These are phyloP conservation scores for Corythornis leucogaster DNA, from an alignment of 2,797 vertebrate genomes.

Conservation along the genomic window DNA sequence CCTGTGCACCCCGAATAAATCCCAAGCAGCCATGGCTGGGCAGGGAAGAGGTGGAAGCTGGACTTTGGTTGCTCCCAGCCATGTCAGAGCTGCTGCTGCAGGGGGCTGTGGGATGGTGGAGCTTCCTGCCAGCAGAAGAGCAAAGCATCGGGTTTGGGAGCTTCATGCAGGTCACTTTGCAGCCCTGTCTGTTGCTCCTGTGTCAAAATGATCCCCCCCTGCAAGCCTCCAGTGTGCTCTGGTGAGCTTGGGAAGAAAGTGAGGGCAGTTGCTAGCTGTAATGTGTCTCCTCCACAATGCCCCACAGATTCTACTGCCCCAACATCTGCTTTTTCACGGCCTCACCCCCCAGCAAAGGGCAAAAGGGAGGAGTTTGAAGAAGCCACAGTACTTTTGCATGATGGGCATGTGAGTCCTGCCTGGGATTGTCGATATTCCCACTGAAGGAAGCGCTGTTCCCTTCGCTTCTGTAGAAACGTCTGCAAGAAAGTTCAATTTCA, in stretches of 20 bases:
- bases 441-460: accelerated
- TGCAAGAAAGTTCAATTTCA: not conserved
- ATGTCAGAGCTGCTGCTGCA: not conserved
- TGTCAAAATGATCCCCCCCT: not conserved
- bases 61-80: not conserved
- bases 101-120: not conserved
- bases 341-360: not conserved
- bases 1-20: not conserved
- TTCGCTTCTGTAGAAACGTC: accelerated
- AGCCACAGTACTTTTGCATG: accelerated
- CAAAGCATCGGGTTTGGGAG: not conserved
- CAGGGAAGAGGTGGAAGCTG: not conserved
- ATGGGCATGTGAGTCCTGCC: accelerated
- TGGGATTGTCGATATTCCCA: not conserved
- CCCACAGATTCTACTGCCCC: not conserved
- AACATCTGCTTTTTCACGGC: accelerated
- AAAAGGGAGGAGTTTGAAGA: not conserved
- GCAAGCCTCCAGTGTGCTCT: not conserved
- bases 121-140: not conserved
- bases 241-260: not conserved
- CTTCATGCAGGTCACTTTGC: not conserved
- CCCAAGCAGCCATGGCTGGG: not conserved
- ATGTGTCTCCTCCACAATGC: not conserved
- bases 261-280: not conserved
- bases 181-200: not conserved